Base-by-base conservation (phyloP, 2,113 vertebrate species). In the Spermophilus dauricus region DNA sequence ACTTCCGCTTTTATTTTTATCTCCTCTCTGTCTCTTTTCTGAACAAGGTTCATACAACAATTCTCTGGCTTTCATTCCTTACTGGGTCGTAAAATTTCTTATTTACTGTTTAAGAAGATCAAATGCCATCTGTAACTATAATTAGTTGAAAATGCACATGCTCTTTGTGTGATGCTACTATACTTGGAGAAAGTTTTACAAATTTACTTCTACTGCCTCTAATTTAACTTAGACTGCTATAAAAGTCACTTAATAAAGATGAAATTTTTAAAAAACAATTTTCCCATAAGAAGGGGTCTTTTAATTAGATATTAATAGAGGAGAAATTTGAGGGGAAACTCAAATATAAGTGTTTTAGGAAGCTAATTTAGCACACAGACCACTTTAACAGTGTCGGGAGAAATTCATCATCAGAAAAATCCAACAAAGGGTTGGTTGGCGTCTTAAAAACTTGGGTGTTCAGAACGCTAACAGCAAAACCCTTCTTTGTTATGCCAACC, bases 331-430 rank as follows among this genome's bases (percentile, higher is more conserved):
- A 18, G 24, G 61, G 77, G 37, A 91, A 67, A 13, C 3, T 45
- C 32, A 4, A 83, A 76, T 4, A 8, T 0, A 14, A 26, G 24
- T 42, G 34, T 83, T 17, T 48, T 28, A 30, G 20, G 69, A 83
- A 84, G 16, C 61, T 37, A 26, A 80, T 2, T 16, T 2, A 10
- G 22, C 22, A 65, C 9, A 39, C 94, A 45, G 4, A 65, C 22
- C 1, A 51, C 10, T 56, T 83, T 7, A 22, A 8, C 11, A 39
- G 53, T 0, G 0, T 16, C 9, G 8, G 16, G 45, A 17, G 16
- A 53, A 63, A 1, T 8, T 0, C 17, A 13, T 3, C n/a, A 53
- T 34, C 3, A 37, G 42, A 39, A 3, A 2, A 37, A 37, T 13
- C 20, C 18, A 37, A 24, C 6, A n/a, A 22, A n/a, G 1, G 24